Evolutionary conservation across 2,888 invertebrate genomes (phyloP).

Genomic region (Apantesis nais): DNA sequence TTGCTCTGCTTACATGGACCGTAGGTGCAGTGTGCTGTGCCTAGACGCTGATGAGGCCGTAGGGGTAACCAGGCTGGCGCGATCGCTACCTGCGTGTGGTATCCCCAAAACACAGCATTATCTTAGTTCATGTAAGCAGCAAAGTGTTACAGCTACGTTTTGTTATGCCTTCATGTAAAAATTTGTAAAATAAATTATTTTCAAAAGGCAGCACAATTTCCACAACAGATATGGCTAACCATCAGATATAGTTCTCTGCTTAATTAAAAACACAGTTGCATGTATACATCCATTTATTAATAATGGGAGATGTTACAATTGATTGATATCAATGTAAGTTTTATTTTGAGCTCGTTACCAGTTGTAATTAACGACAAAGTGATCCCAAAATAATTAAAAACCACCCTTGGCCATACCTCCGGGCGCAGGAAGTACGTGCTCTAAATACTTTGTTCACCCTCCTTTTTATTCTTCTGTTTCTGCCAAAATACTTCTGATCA

Average conservation of each 20-base stretch:
- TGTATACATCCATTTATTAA: not conserved
- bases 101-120: no score
- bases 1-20: no score
- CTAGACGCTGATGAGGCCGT: no score
- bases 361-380: slow-evolving; percentile 2
- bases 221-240: not conserved
- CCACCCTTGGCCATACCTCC: slow-evolving; percentile 58
- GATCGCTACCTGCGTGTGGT: no score
- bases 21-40: no score
- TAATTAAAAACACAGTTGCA: not conserved
- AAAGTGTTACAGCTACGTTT: no score
- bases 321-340: not conserved
- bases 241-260: not conserved
- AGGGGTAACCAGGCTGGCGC: no score
- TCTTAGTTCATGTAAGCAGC: no score
- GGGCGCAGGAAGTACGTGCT: slow-evolving; percentile 69
- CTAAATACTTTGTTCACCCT: slow-evolving; percentile 70
- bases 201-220: no score
- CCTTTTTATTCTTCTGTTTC: slow-evolving; percentile 64
- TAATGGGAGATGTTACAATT: not conserved
- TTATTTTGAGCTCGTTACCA: not conserved
- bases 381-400: slow-evolving; percentile 71
- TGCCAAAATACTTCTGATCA: slow-evolving; percentile 49
- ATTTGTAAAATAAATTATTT: no score
- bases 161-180: no score